Conservation (phyloP, 2,113 vertebrate genomes). For the Gopherus flavomarginatus region DNA sequence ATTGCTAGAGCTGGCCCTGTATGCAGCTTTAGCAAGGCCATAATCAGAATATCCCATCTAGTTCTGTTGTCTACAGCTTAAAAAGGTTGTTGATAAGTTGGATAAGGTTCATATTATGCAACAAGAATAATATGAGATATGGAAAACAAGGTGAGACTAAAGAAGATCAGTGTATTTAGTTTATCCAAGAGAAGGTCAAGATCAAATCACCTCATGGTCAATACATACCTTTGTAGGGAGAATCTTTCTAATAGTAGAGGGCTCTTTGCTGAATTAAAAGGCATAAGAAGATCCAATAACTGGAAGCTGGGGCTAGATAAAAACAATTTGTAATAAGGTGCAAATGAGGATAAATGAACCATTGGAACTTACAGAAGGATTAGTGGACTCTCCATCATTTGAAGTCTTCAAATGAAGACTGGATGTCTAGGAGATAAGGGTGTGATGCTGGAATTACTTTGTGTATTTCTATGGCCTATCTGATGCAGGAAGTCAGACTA, state of each 20-base stretch:
- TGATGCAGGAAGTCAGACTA: neutral
- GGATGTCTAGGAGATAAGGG: neutral
- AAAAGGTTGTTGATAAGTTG: neutral
- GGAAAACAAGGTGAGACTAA: neutral
- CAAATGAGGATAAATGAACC: neutral
- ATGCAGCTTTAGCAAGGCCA: neutral
- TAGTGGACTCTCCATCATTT: neutral
- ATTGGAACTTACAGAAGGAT: neutral
- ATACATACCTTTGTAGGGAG: neutral
- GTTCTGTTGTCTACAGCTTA: neutral
- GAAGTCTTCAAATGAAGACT: neutral
- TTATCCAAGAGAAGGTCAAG: neutral
- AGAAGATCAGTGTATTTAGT: neutral
- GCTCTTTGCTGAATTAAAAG: no score
- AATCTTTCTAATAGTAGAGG: neutral
- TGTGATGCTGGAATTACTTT: neutral
- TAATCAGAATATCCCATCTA: neutral
- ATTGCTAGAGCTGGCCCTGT: no score
- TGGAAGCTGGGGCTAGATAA: neutral
- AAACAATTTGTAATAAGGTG: neutral
- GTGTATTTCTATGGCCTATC: neutral
- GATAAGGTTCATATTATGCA: neutral
- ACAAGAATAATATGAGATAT: neutral
- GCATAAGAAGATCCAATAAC: neutral
- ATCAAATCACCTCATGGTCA: neutral